Base-by-base conservation (phyloP, 30 jellyfish, hydroid and myxozoan genomes). In the Clytia hemisphaerica region DNA sequence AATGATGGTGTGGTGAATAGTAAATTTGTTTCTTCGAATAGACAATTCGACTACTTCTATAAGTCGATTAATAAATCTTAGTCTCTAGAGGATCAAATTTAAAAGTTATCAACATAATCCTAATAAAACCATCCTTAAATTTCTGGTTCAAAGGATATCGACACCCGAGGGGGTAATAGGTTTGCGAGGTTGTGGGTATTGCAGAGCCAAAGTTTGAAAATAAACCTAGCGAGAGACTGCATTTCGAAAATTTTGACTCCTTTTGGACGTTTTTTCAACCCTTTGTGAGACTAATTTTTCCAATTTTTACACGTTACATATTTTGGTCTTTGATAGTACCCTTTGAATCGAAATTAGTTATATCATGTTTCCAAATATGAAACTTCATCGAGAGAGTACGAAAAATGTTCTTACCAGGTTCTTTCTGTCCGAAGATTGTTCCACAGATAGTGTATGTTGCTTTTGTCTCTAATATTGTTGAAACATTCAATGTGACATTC, bases 391-490 rank as follows among this genome's bases (percentile, higher is more conserved):
- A 12, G n/a, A 42, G n/a, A 42, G 53, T 42, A n/a, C 12, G n/a
- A 42, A n/a, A 62, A 24, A 7, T 10, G 4, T 35, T 19, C 82
- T 55, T 49, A 78, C 99, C 99, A 69, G 99, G 95, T 61, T 91
- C 99, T 4, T 40, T 80, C 34, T 54, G 55, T 29, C 99, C 99
- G 46, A 70, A 79, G 4, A 91, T 68, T 0, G 92, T 67, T 37
- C 93, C 99, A 27, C 93, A 81, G 16, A 77, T 92, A 19, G 84
- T 58, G 57, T 91, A 91, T 4, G 99, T 78, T n/a, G 88, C 83
- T 34, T 79, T 76, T n/a, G 99, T 67, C 34, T 76, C 92, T 42
- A 80, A 60, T 51, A 74, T 60, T 6, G 85, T 83, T 38, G 61
- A 49, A 14, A 78, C 93, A 2, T 77, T 42, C 64, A 91, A 9